Conservation (phyloP, 2,113 vertebrate species). For the Hippocampus guttulatus region DNA sequence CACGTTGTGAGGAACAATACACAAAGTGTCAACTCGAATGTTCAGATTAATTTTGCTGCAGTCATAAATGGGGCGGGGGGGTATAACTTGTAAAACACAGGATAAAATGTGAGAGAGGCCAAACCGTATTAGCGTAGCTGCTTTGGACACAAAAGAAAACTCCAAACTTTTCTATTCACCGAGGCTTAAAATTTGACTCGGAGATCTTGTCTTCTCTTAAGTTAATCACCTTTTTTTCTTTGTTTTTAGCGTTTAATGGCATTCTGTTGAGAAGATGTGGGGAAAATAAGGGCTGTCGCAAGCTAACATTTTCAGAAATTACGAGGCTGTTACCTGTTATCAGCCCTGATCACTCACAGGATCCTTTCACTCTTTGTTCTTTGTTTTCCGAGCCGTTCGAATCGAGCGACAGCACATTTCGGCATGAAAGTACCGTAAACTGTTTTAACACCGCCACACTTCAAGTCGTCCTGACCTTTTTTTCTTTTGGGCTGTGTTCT, state of each 20-base stretch:
- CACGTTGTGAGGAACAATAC: slow-evolving; percentile 12
- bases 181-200: slow-evolving; percentile 47
- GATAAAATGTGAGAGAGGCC: slow-evolving; percentile 2
- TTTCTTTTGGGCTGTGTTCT: background rate
- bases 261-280: background rate
- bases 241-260: background rate
- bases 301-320: background rate
- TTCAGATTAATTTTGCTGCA: slow-evolving; percentile 13
- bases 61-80: slow-evolving; percentile 13
- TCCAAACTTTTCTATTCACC: background rate
- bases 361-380: background rate
- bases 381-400: background rate
- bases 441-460: background rate
- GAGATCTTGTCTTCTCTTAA: background rate
- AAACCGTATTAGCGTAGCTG: background rate
- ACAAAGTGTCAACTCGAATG: slow-evolving; percentile 9
- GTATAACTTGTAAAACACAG: slow-evolving; percentile 16
- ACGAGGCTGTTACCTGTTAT: background rate
- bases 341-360: background rate
- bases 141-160: slow-evolving; percentile 1
- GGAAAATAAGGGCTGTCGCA: background rate
- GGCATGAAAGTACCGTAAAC: background rate
- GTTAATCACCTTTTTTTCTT: background rate
- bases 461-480: slow-evolving; percentile 1
- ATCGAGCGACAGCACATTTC: background rate